Evolutionary conservation across 2,113 vertebrate species (phyloP), one percentile per base, ranked within the genome.

Genomic region (Ariopsis seemanni): DNA sequence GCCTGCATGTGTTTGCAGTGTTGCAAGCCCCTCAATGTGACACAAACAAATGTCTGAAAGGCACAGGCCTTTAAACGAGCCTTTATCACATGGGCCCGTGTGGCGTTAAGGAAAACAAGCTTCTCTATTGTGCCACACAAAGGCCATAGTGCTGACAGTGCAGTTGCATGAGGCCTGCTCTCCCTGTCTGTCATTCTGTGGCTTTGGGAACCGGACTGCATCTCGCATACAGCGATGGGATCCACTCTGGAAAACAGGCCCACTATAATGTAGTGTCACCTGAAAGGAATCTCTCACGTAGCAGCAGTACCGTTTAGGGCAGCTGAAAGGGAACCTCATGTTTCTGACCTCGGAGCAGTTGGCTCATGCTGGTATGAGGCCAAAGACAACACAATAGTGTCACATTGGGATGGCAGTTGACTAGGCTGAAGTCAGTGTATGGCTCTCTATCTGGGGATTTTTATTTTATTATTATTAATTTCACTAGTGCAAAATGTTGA

Each of bases 91-190:
- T 95, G 94, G 91, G 91, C 87, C 87, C 11, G 90, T 91, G 92
- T 85, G 62, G 93, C 91, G 92, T 95, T 95, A 95, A 95, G 92
- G 92, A 95, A 95, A 95, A 96, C 95, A 96, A 95, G 91, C 91
- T 85, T 92, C 15, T 87, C 95, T 91, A 95, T 96, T 96, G 95
- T 95, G 92, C 86, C 89, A 81, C 93, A 95, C 93, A 95, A 95
- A 95, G 94, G 93, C 93, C 90, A 30, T 87, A 93, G 93, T 95
- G 95, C 95, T 95, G 95, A 95, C 93, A 63, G 90, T 94, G 95
- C 95, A 95, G 92, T 93, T 85, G 91, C 92, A 92, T 91, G 91
- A 92, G 93, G 92, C 93, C 83, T 79, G 69, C 83, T 65, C 65
- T 83, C 89, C 25, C 75, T 79, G 34, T 74, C 22, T 74, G 34